Conservation (phyloP, 2,888 invertebrate genomes). For the Phasia obesa region DNA sequence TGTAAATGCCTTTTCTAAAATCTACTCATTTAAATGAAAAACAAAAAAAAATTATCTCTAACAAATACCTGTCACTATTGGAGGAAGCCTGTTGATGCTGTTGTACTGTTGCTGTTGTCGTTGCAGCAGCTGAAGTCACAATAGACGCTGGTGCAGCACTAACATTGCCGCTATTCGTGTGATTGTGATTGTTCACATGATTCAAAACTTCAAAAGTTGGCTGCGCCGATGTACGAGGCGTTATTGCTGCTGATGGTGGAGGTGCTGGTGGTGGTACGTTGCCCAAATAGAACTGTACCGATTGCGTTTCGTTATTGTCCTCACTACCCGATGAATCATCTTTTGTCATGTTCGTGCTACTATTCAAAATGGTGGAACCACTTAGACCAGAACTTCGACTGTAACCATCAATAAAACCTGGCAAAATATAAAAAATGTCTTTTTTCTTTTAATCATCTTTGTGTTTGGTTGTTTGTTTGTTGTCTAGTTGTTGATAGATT, state of each 20-base stretch:
- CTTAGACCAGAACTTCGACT: constrained; percentile 74
- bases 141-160: constrained; percentile 40
- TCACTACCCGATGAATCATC: constrained; percentile 81
- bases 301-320: constrained; percentile 77
- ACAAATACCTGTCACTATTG: constrained; percentile 75
- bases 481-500: too few relatives aligned
- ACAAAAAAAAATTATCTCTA: constrained; percentile 1
- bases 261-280: constrained; percentile 72
- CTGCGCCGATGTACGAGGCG: constrained; percentile 52
- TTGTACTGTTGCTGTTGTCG: constrained; percentile 58
- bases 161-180: constrained; percentile 39
- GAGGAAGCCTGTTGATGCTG: constrained; percentile 55
- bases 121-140: constrained; percentile 57
- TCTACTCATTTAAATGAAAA: neutral
- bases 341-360: constrained; percentile 74
- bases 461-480: constrained; percentile 30
- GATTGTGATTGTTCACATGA: constrained; percentile 68
- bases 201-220: constrained; percentile 68
- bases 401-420: constrained; percentile 78
- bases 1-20: constrained; percentile 5
- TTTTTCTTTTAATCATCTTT: constrained; percentile 76
- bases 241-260: constrained; percentile 66
- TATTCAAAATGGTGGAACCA: constrained; percentile 74
- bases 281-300: constrained; percentile 77
- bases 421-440: constrained; percentile 78